Conservation (phyloP, 2,888 invertebrate species). For the Amiota communis region DNA sequence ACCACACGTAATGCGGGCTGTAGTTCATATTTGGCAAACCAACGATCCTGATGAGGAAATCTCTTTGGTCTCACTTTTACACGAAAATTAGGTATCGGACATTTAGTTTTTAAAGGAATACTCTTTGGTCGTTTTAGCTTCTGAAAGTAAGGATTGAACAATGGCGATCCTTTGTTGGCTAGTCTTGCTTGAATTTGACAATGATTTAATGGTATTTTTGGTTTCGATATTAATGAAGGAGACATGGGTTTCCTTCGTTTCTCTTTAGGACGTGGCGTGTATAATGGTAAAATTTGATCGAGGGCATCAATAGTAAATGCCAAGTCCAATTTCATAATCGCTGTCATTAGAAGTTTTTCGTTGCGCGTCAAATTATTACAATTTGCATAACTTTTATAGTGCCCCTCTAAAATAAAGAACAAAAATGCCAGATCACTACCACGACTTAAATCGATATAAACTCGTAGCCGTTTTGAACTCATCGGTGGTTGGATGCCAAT, state of each 20-base stretch:
- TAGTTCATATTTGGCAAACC: slow-evolving; percentile 37
- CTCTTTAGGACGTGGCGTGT: neutral
- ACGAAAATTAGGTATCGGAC: neutral
- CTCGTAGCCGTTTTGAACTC: slow-evolving; percentile 26
- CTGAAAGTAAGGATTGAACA: slow-evolving; percentile 32
- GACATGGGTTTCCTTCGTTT: neutral
- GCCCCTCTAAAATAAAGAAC: slow-evolving; percentile 52
- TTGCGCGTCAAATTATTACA: slow-evolving; percentile 37
- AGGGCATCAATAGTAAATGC: slow-evolving; percentile 54
- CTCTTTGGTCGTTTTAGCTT: slow-evolving; percentile 30
- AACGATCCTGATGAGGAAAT: slow-evolving; percentile 20
- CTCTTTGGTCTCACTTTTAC: neutral
- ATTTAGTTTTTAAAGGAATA: neutral
- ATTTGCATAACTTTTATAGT: slow-evolving; percentile 45
- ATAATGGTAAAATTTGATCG: slow-evolving; percentile 51
- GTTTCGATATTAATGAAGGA: no score
- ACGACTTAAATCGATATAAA: slow-evolving; percentile 46
- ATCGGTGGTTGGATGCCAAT: slow-evolving; percentile 54
- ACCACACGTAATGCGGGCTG: slow-evolving; percentile 30
- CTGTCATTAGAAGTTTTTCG: slow-evolving; percentile 54
- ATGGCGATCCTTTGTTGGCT: neutral
- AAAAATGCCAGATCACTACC: slow-evolving; percentile 58
- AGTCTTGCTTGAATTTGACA: no score
- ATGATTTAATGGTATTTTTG: neutral
- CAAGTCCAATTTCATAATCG: slow-evolving; percentile 56